Conservation (phyloP, 2,888 invertebrate species). For the Griposia aprilina region DNA sequence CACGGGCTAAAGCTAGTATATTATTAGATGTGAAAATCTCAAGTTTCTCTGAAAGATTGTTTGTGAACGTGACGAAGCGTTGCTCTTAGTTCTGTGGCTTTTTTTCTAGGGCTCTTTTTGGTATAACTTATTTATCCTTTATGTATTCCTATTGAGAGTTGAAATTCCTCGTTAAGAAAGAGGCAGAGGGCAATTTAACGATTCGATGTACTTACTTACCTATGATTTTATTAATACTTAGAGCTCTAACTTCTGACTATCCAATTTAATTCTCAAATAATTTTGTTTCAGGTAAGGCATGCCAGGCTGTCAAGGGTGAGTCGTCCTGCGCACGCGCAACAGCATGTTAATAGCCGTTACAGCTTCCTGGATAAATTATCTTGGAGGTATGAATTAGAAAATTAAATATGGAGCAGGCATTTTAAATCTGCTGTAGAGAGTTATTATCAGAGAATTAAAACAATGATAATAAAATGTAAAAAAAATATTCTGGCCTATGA, state of each 20-base stretch:
- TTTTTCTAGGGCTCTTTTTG: not conserved
- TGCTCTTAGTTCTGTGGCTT: not conserved
- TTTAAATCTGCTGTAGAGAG: not conserved
- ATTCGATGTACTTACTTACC: not conserved
- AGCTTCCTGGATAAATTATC: constrained; percentile 28
- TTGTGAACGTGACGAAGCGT: not conserved
- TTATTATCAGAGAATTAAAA: too few species aligned
- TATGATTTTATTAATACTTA: not conserved
- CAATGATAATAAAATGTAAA: too few species aligned
- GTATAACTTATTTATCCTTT: not conserved
- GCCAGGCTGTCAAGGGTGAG: constrained; percentile 13
- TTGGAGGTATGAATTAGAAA: not conserved
- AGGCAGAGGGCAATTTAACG: not conserved
- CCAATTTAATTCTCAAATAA: constrained; percentile 5
- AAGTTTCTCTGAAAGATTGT: not conserved
- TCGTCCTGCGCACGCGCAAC: constrained; percentile 33
- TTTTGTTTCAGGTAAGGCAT: constrained; percentile 59
- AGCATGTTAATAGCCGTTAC: constrained; percentile 23
- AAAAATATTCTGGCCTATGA: too few species aligned
- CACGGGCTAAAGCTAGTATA: too few species aligned
- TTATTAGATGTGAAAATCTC: too few species aligned
- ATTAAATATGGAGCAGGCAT: not conserved
- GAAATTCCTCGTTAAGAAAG: not conserved
- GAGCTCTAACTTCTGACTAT: not conserved
- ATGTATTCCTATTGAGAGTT: not conserved